phyloP scores from a whole-genome alignment of 2,113 vertebrate genomes.

The Colinus virginianus region DNA sequence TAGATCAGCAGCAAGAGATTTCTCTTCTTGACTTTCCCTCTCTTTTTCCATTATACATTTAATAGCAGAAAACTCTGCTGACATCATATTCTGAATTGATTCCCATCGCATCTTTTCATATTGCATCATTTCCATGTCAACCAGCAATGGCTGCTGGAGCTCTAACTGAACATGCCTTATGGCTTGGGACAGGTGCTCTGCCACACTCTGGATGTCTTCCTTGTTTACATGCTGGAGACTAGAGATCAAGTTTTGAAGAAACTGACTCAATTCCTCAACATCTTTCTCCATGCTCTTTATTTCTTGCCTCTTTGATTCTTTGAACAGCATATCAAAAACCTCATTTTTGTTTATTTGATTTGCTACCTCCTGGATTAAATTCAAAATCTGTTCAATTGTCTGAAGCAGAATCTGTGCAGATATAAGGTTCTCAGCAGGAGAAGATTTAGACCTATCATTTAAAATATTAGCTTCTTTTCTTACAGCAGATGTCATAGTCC shows the following conservation, averaged over 20 bases:
- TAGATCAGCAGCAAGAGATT: not conserved
- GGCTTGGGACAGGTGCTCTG: slow-evolving; percentile 60
- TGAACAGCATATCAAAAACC: slow-evolving; percentile 78
- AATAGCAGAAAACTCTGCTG: slow-evolving; percentile 76
- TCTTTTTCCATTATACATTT: slow-evolving; percentile 65
- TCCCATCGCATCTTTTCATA: slow-evolving; percentile 77
- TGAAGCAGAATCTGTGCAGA: slow-evolving; percentile 77
- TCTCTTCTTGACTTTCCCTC: slow-evolving; percentile 17
- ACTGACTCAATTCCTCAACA: slow-evolving; percentile 63
- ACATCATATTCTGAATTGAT: slow-evolving; percentile 77
- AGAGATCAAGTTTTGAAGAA: slow-evolving; percentile 73
- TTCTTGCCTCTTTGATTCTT: slow-evolving; percentile 76
- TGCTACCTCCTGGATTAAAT: slow-evolving; percentile 71
- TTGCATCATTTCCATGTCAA: slow-evolving; percentile 72
- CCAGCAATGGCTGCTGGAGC: slow-evolving; percentile 69
- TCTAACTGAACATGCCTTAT: slow-evolving; percentile 75
- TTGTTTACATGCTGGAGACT: slow-evolving; percentile 73
- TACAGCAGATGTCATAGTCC: slow-evolving; percentile 72
- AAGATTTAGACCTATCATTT: slow-evolving; percentile 51
- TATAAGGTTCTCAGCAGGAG: slow-evolving; percentile 68
- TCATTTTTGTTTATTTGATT: slow-evolving; percentile 77
- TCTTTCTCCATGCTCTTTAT: slow-evolving; percentile 74
- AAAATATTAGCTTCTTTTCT: slow-evolving; percentile 72
- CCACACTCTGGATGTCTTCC: slow-evolving; percentile 74
- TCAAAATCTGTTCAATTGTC: slow-evolving; percentile 78